These are phyloP conservation scores for Dysmachus trigonus DNA, from an alignment of 2,888 invertebrate genomes.

Conservation along the genomic window DNA sequence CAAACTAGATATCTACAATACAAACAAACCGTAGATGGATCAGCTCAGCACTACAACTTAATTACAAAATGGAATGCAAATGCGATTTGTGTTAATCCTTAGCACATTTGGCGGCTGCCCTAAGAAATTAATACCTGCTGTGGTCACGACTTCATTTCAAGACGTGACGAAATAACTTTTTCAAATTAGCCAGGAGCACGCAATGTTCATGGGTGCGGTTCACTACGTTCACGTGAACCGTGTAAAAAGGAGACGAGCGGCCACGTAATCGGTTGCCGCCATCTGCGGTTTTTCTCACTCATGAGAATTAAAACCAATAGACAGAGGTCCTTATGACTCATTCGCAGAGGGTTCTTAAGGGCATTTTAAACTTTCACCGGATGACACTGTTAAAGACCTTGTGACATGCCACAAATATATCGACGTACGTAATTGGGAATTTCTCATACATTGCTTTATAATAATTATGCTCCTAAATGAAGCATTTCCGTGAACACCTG, in stretches of 20 bases:
- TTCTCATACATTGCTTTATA: not conserved
- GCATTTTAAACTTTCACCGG: not conserved
- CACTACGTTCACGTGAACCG: not conserved
- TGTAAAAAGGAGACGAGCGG: not conserved
- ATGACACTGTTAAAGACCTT: not conserved
- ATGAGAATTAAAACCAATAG: not conserved
- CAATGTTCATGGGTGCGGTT: not conserved
- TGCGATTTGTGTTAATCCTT: not conserved
- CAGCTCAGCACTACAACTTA: not conserved
- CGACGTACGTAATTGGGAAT: not conserved
- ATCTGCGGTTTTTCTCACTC: not conserved
- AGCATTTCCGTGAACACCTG: not conserved
- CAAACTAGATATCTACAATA: not conserved
- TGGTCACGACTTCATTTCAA: slow-evolving; percentile 15
- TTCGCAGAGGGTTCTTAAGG: not conserved
- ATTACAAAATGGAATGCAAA: slow-evolving; percentile 26
- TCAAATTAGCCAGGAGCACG: not conserved
- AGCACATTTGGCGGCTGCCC: not conserved
- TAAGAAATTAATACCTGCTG: slow-evolving; percentile 23
- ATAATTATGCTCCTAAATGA: not conserved
- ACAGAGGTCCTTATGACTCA: not conserved
- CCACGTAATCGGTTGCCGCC: not conserved
- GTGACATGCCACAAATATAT: not conserved
- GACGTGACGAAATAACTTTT: slow-evolving; percentile 16
- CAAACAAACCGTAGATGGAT: not conserved